Conservation (phyloP, 2,797 vertebrate species). For the Menidia menidia region DNA sequence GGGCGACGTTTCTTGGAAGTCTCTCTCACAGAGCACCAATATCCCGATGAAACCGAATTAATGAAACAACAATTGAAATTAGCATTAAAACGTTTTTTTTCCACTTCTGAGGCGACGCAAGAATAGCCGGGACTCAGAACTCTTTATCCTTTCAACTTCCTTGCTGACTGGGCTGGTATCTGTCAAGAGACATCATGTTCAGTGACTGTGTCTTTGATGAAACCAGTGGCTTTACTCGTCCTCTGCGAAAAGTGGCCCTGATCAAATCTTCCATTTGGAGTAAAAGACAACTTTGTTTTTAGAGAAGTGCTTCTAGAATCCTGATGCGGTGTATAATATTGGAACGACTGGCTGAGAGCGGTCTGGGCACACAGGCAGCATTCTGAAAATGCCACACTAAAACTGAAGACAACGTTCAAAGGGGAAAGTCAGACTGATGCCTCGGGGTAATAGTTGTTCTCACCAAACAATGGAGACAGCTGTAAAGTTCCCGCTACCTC, state of each 20-base stretch:
- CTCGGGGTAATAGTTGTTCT: constrained; percentile 41
- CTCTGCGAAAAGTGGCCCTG: constrained; percentile 9
- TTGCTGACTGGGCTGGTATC: constrained; percentile 25
- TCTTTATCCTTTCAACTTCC: constrained; percentile 48
- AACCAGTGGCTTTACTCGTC: constrained; percentile 8
- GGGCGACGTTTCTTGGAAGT: constrained; percentile 48
- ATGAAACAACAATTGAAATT: constrained; percentile 67
- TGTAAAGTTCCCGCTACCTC: constrained; percentile 20
- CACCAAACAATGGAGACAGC: constrained; percentile 42
- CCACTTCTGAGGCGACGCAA: constrained; percentile 49
- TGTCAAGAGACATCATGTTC: constrained; percentile 40
- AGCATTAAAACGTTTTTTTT: constrained; percentile 65
- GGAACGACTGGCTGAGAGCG: constrained; percentile 26
- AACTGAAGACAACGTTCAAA: constrained; percentile 52
- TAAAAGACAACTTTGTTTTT: not conserved
- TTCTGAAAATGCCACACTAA: constrained; percentile 57
- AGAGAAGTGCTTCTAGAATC: not conserved
- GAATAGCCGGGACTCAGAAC: constrained; percentile 52
- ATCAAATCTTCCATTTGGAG: not conserved
- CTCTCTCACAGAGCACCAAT: constrained; percentile 50
- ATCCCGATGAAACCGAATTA: constrained; percentile 65
- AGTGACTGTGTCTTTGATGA: constrained; percentile 19
- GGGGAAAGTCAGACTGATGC: constrained; percentile 44
- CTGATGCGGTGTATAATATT: constrained; percentile 5
- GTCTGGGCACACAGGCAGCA: constrained; percentile 25